A percentile compares a stretch with the other conserved stretches of the same genome.
Conservation (phyloP, 2,797 vertebrate genomes). For the Acanthornis magna region DNA sequence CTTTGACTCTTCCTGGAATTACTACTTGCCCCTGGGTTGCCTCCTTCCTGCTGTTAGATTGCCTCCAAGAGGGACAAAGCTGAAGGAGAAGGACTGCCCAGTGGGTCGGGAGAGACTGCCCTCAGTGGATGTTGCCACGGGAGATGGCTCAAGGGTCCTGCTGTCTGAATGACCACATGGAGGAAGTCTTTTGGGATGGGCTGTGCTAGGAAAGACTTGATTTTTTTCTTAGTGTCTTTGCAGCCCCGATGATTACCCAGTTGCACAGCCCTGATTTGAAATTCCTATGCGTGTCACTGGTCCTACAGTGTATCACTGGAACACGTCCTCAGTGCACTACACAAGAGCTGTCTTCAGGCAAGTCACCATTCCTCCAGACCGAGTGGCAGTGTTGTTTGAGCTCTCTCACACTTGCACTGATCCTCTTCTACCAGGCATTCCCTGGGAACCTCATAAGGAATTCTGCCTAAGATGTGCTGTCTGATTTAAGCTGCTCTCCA, state of each 20-base stretch:
- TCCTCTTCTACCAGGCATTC: neutral
- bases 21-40: neutral
- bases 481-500: neutral
- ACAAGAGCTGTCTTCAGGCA: neutral
- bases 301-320: neutral
- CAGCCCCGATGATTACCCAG: neutral
- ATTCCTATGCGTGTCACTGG: neutral
- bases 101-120: neutral
- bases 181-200: neutral
- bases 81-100: neutral
- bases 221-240: neutral
- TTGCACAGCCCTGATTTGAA: neutral
- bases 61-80: neutral
- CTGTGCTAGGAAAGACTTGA: neutral
- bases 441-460: neutral
- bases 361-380: neutral
- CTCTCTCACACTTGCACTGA: neutral
- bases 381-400: neutral
- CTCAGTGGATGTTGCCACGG: neutral
- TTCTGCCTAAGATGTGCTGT: neutral
- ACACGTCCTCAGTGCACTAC: rapidly evolving
- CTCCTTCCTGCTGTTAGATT: neutral
- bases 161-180: neutral
- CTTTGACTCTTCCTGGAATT: neutral
- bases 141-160: neutral